Percentiles rank a stretch among this genome's conserved stretches.
phyloP scores from a whole-genome alignment of 1,140 invertebrate species.

The Triops cancriformis region DNA sequence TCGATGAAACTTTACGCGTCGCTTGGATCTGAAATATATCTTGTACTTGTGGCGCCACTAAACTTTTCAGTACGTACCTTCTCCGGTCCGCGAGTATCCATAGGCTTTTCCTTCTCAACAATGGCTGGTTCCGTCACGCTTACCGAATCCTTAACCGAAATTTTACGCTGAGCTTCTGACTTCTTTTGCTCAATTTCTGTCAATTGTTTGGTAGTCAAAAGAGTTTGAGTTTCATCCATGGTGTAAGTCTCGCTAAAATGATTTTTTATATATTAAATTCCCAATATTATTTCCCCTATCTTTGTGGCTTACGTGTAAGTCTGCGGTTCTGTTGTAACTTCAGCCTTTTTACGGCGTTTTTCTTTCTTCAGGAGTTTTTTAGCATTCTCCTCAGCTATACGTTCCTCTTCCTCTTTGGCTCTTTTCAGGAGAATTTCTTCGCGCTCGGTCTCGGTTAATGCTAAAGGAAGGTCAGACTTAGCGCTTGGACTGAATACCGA shows the following conservation, averaged over 20 bases:
- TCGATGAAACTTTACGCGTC: conserved; percentile 26
- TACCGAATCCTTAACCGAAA: conserved; percentile 14
- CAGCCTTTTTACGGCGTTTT: conserved; percentile 33
- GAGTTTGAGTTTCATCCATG: conserved; percentile 43
- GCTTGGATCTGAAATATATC: conserved; percentile 19
- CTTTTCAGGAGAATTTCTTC: conserved; percentile 39
- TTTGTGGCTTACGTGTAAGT: neutral
- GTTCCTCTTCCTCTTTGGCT: conserved; percentile 46
- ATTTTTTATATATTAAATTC: neutral
- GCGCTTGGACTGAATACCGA: neutral
- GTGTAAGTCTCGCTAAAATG: conserved; percentile 41
- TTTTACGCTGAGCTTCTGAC: conserved; percentile 17
- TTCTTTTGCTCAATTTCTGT: conserved; percentile 32
- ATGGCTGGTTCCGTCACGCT: conserved; percentile 32
- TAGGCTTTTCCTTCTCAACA: conserved; percentile 48
- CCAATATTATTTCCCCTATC: neutral
- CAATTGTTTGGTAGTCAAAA: conserved; percentile 40
- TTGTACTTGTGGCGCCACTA: neutral
- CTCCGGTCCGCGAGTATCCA: conserved; percentile 38
- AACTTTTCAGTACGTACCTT: conserved; percentile 35
- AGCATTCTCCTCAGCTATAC: conserved; percentile 45
- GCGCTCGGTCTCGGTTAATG: conserved; percentile 37
- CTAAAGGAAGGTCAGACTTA: conserved; percentile 24
- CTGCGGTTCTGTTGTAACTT: conserved; percentile 41
- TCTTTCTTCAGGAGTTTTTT: conserved; percentile 43